Evolutionary conservation across 2,113 vertebrate genomes (phyloP).

Genomic region (Mus pahari): DNA sequence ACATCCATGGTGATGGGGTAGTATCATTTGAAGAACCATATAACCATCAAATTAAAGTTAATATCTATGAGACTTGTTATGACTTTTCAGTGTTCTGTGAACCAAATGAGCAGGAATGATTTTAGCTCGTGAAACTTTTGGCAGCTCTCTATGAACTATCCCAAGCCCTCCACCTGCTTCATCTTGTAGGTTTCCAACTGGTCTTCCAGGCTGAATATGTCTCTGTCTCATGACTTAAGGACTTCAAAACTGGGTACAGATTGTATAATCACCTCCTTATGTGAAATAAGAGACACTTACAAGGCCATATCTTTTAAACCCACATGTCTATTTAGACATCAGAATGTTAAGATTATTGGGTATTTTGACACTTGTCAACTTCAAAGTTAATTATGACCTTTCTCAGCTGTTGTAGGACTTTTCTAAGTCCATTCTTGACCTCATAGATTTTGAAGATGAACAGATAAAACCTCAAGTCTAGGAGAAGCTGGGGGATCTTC

Average conservation of each 20-base stretch:
- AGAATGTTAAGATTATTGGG: background rate
- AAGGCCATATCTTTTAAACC: background rate
- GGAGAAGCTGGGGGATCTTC: background rate
- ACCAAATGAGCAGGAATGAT: background rate
- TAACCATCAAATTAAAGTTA: constrained; percentile 20
- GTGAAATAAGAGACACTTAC: constrained; percentile 19
- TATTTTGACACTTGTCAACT: background rate
- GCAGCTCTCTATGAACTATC: background rate
- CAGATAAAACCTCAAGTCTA: background rate
- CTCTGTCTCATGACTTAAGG: background rate
- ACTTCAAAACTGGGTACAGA: background rate
- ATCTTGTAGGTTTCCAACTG: background rate
- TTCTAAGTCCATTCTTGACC: background rate
- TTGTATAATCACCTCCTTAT: background rate
- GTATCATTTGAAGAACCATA: constrained; percentile 6
- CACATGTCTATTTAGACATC: constrained; percentile 1
- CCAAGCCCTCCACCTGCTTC: background rate
- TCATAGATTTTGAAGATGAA: constrained; percentile 16
- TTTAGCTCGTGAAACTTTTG: background rate
- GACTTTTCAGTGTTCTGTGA: constrained; percentile 18
- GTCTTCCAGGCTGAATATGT: background rate
- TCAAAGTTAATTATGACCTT: background rate
- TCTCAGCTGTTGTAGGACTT: background rate
- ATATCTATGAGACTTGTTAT: constrained; percentile 34
- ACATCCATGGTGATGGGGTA: background rate